Evolutionary conservation across 2,113 vertebrate species (phyloP).

Genomic region (Nycticorax nycticorax): DNA sequence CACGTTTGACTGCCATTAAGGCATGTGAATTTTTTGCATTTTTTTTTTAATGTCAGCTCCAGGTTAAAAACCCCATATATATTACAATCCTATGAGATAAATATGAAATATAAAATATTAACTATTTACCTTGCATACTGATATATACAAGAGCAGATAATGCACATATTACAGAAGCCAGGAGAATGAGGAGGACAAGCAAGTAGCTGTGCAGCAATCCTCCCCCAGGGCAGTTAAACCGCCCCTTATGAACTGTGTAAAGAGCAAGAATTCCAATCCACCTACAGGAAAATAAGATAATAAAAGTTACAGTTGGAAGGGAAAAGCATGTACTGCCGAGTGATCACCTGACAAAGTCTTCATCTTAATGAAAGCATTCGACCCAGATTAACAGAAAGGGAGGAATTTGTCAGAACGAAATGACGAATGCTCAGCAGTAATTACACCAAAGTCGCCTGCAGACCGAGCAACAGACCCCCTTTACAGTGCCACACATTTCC

Average conservation of each 20-base stretch:
- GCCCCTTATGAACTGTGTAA: constrained; percentile 80
- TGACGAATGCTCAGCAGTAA: accelerated
- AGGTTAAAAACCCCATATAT: neutral
- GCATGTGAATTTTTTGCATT: neutral
- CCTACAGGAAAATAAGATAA: constrained; percentile 63
- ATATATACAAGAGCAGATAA: constrained; percentile 85
- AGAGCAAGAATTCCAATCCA: constrained; percentile 87
- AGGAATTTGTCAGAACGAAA: accelerated
- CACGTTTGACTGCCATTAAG: neutral
- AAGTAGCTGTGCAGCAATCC: constrained; percentile 85
- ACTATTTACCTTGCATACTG: constrained; percentile 89
- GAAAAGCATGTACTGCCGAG: accelerated
- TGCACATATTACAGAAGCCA: constrained; percentile 83
- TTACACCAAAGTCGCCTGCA: accelerated
- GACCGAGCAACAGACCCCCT: neutral
- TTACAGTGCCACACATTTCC: accelerated
- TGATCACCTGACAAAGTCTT: accelerated
- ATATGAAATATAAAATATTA: neutral
- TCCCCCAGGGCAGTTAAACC: constrained; percentile 82
- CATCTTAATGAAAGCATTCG: accelerated
- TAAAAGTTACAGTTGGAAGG: neutral
- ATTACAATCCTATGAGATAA: neutral
- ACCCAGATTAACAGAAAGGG: too few species aligned
- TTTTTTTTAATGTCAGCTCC: neutral
- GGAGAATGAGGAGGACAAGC: constrained; percentile 83